Base-by-base conservation (phyloP, 2,888 invertebrate genomes). In the Steinernema carpocapsae region DNA sequence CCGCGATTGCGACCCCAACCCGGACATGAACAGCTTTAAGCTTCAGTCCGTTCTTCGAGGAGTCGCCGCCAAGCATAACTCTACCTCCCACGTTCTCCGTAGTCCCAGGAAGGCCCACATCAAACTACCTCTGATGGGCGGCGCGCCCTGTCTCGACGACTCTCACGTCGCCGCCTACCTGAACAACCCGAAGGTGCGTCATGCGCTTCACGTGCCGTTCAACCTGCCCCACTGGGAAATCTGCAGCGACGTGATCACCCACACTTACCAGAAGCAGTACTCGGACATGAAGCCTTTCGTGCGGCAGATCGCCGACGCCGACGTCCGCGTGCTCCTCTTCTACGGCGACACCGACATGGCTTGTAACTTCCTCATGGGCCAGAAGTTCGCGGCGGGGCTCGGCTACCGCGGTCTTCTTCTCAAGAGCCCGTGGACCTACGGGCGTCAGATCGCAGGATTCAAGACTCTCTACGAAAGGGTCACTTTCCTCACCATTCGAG, bases 391-490 rank as follows among this genome's bases (percentile, higher is more conserved):
- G 24, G 81, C 82, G 32, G 75, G 77, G 24, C 79, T 86, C 32
- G 86, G 86, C 43, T 75, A 73, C 45, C 51, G 72, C 19, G 19
- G n/a, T 26, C 80, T 78, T 10, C 77, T 86, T 19, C 79, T 80
- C 72, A 86, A 86, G 78, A 83, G 83, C 24, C 86, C 87, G 24
- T 88, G 88, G 88, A 85, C 85, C 75, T 85, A 79, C 76, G 85
- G 86, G 75, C 76, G 83, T 22, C 88, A 88, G 78, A 84, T 88
- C 70, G 88, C 87, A 72, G 88, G 88, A 24, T 88, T 86, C 82
- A 85, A 86, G 64, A 88, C 87, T 7, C 78, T 84, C 59, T 88
- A 85, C 79, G 79, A 84, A 22, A 85, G 86, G 7, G 78, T 86
- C 46, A 84, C 84, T 29, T 86, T 80, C 80, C 32, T 85, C 26